Evolutionary conservation across 2,113 vertebrate species (phyloP), one percentile per base, ranked within the genome.

Genomic region (Heterocephalus glaber): DNA sequence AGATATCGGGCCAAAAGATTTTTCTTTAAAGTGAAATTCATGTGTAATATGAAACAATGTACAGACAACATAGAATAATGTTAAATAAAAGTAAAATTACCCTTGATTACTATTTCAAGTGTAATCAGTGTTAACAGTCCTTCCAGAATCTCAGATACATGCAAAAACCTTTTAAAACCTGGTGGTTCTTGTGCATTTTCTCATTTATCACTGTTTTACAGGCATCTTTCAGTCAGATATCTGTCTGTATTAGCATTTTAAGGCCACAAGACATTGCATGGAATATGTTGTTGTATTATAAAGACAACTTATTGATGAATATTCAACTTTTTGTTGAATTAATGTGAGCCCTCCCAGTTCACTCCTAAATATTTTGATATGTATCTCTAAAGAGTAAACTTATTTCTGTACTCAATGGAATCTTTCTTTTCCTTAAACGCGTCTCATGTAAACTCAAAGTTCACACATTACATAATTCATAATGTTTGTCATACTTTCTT

Each of bases 381-480:
- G 24, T 28, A 28, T 49, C 49, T 19, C 61, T 63, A 14, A 89
- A 66, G 38, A 61, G 60, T 41, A 56, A 81, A 86, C 20, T 54
- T 74, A 89, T 44, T 89, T 94, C 88, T 47, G 30, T 93, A 70
- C 70, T 70, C 12, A 95, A 12, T 88, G 54, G 58, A 92, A 94
- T 76, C 79, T 77, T 79, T 88, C 47, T 90, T n/a, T 87, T 86
- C 19, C 63, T 94, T 60, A 54, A 35, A 54, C 35, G 89, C 60
- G 49, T 82, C 49, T 63, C 47, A 49, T 60, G 35, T 54, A 77
- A 92, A 58, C 28, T 65, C 26, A 65, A 63, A 79, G 47, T 28
- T 76, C 63, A 84, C 74, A 56, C 41, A 76, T 92, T 86, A 38
- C 44, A 49, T 52, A 79, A 58, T 70, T 66, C 41, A 68, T 52